These are phyloP conservation scores for Drosophila quinaria DNA, from an alignment of 2,888 invertebrate species.

Conservation along the genomic window DNA sequence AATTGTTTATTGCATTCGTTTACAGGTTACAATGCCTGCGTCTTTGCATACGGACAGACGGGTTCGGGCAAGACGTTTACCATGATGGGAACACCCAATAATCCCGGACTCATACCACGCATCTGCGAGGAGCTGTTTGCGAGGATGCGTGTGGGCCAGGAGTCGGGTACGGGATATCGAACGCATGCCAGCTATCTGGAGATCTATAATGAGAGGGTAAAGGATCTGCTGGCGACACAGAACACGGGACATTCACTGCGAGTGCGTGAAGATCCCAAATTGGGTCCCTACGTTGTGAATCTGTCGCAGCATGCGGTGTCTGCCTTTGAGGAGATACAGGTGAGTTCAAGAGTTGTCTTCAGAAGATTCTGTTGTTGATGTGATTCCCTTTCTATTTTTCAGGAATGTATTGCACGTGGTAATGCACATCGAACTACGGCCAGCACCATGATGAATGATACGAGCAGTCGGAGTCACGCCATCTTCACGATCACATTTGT, in stretches of 20 bases:
- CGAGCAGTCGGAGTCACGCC: slow-evolving; percentile 95
- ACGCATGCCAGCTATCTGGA: slow-evolving; percentile 95
- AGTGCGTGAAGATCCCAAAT: slow-evolving; percentile 92
- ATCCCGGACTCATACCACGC: slow-evolving; percentile 93
- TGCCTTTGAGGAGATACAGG: slow-evolving; percentile 94
- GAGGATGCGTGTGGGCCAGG: slow-evolving; percentile 92
- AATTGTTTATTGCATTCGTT: slow-evolving; percentile 1
- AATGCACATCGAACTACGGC: slow-evolving; percentile 94
- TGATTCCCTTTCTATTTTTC: slow-evolving; percentile 35
- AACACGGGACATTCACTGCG: slow-evolving; percentile 89
- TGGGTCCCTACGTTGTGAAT: slow-evolving; percentile 95
- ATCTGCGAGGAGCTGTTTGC: slow-evolving; percentile 94
- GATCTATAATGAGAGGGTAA: slow-evolving; percentile 94
- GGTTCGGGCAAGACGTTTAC: slow-evolving; percentile 96
- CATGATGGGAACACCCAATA: slow-evolving; percentile 94
- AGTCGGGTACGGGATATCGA: slow-evolving; percentile 93
- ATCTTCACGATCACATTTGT: slow-evolving; percentile 96
- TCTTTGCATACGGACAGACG: slow-evolving; percentile 96
- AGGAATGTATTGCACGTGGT: slow-evolving; percentile 92
- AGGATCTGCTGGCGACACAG: slow-evolving; percentile 89
- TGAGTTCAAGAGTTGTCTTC: slow-evolving; percentile 79
- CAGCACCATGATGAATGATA: slow-evolving; percentile 96
- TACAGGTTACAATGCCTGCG: slow-evolving; percentile 92
- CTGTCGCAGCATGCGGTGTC: slow-evolving; percentile 94
- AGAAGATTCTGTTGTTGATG: background rate